Evolutionary conservation across 2,888 invertebrate species (phyloP).

Genomic region (Euclidia mi): DNA sequence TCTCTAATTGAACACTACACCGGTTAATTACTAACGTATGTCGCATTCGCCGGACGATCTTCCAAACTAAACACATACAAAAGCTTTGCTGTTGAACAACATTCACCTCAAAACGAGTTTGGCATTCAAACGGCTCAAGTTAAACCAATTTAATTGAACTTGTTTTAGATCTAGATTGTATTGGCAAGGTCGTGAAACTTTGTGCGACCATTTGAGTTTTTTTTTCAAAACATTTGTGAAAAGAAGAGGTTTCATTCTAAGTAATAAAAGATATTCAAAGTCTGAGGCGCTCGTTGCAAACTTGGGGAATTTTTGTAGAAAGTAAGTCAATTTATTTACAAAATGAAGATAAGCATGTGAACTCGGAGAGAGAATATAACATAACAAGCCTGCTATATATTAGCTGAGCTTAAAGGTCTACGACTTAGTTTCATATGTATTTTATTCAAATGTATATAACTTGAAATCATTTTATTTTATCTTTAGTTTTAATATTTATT

Average conservation of each 20-base stretch:
- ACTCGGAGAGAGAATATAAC: conserved; percentile 2
- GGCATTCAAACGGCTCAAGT: conserved; percentile 70
- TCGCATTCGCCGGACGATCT: conserved; percentile 63
- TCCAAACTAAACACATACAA: conserved; percentile 72
- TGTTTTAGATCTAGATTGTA: conserved; percentile 63
- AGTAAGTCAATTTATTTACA: conserved; percentile 9
- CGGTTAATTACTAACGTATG: conserved; percentile 66
- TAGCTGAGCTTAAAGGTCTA: too few relatives aligned
- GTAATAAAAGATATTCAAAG: conserved; percentile 22
- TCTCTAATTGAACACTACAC: conserved; percentile 67
- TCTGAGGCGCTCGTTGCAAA: conserved; percentile 26
- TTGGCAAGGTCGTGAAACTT: conserved; percentile 50
- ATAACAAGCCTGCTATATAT: background rate
- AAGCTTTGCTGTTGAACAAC: conserved; percentile 69
- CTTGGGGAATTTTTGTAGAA: conserved; percentile 1
- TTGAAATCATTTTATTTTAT: too few relatives aligned
- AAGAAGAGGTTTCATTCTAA: conserved; percentile 15
- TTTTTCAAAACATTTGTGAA: conserved; percentile 27
- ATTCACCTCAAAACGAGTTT: conserved; percentile 69
- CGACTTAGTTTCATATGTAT: background rate
- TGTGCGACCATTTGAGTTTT: conserved; percentile 27
- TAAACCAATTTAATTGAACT: too few relatives aligned
- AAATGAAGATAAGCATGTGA: conserved; percentile 2
- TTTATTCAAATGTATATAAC: too few relatives aligned
- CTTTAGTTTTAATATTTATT: too few relatives aligned